These are phyloP conservation scores for Tachina fera DNA, from an alignment of 2,888 invertebrate species.

Conservation along the genomic window DNA sequence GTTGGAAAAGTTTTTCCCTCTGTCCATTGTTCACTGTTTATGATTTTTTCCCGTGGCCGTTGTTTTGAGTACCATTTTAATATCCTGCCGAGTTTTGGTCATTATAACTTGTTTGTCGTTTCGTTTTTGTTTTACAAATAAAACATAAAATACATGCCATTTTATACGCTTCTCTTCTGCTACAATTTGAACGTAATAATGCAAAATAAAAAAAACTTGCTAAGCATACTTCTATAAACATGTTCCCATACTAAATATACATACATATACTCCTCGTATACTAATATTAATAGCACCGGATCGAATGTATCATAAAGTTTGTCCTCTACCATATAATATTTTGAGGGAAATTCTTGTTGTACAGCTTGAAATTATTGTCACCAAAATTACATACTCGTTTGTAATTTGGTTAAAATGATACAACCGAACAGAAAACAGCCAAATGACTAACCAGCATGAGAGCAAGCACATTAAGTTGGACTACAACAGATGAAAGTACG, in stretches of 20 bases:
- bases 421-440: constrained; percentile 1
- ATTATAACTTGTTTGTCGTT: constrained; percentile 60
- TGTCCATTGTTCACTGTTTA: constrained; percentile 37
- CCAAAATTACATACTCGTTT: constrained; percentile 62
- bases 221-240: neutral
- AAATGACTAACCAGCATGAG: constrained; percentile 13
- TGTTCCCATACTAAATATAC: constrained; percentile 12
- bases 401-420: constrained; percentile 53
- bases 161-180: constrained; percentile 34
- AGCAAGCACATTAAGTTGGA: neutral
- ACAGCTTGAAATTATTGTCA: constrained; percentile 60
- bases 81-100: constrained; percentile 67
- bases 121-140: constrained; percentile 35
- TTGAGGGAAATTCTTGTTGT: constrained; percentile 43
- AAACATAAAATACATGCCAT: constrained; percentile 63
- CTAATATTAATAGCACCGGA: constrained; percentile 17
- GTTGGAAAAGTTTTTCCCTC: neutral
- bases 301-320: constrained; percentile 20
- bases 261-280: neutral
- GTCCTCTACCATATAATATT: constrained; percentile 14
- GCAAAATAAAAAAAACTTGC: constrained; percentile 15
- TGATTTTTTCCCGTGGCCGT: constrained; percentile 51
- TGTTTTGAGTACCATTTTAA: constrained; percentile 65
- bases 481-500: neutral
- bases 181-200: constrained; percentile 48